A percentile compares a stretch with the other conserved stretches of the same genome.
Conservation (phyloP, 2,797 vertebrate species). For the Eremophila alpestris region DNA sequence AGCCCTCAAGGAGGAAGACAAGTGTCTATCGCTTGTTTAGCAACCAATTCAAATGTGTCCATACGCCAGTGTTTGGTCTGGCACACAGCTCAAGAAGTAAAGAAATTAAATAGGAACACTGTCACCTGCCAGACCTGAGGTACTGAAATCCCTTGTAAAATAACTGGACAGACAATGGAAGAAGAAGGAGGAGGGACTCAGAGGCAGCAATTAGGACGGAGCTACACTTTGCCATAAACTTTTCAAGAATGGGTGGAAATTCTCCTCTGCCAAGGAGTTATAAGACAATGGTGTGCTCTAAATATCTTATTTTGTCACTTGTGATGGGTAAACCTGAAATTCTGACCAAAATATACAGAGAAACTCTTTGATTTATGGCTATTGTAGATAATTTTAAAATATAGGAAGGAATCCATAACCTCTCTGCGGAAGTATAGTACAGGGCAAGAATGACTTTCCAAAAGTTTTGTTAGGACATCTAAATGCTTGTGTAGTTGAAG, state of each 20-base stretch:
- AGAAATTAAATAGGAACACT: not conserved
- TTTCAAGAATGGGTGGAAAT: not conserved
- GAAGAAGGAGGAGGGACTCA: not conserved
- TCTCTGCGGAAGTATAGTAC: not conserved
- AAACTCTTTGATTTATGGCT: not conserved
- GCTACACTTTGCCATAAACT: not conserved
- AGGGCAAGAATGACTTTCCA: not conserved
- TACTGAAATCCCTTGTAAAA: not conserved
- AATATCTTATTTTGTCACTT: not conserved
- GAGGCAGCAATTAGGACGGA: not conserved
- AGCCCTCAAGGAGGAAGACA: not conserved
- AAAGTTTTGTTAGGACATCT: not conserved
- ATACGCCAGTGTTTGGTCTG: not conserved
- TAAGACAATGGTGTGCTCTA: not conserved
- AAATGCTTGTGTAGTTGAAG: not conserved
- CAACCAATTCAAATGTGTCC: not conserved
- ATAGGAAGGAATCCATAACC: not conserved
- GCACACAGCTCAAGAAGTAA: not conserved
- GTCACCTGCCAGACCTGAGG: not conserved
- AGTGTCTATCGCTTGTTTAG: not conserved
- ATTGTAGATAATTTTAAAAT: not conserved
- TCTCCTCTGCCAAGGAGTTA: not conserved
- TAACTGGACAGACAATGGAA: not conserved
- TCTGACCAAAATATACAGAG: not conserved
- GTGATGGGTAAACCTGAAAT: not conserved